Evolutionary conservation across 2,113 vertebrate genomes (phyloP).

Genomic region (Perca fluviatilis): DNA sequence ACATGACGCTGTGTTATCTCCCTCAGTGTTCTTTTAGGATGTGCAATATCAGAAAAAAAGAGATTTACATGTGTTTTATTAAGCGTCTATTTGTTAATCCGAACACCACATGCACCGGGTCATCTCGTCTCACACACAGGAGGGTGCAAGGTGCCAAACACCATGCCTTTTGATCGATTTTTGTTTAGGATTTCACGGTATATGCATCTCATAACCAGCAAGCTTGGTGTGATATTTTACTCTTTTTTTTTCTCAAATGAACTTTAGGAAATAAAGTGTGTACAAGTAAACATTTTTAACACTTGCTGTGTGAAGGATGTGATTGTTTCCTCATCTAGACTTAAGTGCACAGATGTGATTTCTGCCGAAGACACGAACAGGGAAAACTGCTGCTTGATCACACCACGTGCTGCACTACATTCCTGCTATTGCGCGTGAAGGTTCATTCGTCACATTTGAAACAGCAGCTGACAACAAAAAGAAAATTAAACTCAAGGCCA

Average conservation of each 20-base stretch:
- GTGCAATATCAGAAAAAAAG: slow-evolving; percentile 79
- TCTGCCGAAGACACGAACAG: not conserved
- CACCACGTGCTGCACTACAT: slow-evolving; percentile 21
- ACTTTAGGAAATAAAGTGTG: slow-evolving; percentile 41
- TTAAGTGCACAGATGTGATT: not conserved
- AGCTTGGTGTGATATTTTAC: slow-evolving; percentile 48
- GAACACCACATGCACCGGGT: slow-evolving; percentile 39
- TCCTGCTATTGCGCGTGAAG: slow-evolving; percentile 12
- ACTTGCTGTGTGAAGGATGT: slow-evolving; percentile 33
- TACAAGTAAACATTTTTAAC: slow-evolving; percentile 20
- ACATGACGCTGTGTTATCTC: slow-evolving; percentile 61
- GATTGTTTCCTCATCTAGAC: slow-evolving; percentile 23
- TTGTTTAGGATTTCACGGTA: slow-evolving; percentile 47
- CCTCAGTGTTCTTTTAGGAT: slow-evolving; percentile 72
- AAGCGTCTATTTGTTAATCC: slow-evolving; percentile 38
- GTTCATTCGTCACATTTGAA: slow-evolving; percentile 6
- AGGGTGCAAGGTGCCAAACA: slow-evolving; percentile 72
- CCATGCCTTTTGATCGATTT: slow-evolving; percentile 59
- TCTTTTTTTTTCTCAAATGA: slow-evolving; percentile 23
- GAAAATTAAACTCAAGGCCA: not conserved
- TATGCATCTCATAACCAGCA: slow-evolving; percentile 71
- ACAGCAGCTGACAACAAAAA: not conserved
- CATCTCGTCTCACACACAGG: slow-evolving; percentile 48
- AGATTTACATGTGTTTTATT: slow-evolving; percentile 58
- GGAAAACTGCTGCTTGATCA: not conserved